Conservation (phyloP, 2,113 vertebrate genomes). For the Suricata suricatta region DNA sequence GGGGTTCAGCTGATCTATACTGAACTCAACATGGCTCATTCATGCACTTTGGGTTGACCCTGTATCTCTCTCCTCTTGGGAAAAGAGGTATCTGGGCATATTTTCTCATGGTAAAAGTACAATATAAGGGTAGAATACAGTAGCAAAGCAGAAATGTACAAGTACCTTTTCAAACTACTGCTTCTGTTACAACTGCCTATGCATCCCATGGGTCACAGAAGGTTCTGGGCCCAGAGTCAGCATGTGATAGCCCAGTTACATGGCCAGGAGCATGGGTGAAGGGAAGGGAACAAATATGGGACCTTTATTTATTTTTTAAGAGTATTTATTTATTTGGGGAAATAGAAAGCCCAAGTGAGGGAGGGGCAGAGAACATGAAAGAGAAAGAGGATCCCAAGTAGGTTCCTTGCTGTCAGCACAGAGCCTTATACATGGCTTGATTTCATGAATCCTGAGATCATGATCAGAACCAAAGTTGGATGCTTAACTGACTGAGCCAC, state of each 20-base stretch:
- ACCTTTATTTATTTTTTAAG: not conserved
- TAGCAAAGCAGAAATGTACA: not conserved
- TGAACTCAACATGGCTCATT: not conserved
- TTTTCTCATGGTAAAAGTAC: not conserved
- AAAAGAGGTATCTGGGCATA: not conserved
- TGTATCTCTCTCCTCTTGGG: not conserved
- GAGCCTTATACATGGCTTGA: no score
- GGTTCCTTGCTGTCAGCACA: no score
- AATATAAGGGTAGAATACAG: not conserved
- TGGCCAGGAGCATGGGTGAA: not conserved
- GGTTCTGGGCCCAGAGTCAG: not conserved
- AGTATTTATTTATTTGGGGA: no score
- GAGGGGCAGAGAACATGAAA: no score
- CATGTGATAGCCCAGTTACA: not conserved
- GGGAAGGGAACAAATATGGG: not conserved
- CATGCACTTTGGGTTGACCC: not conserved
- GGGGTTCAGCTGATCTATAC: not conserved
- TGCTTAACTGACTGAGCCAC: no score
- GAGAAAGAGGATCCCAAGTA: no score
- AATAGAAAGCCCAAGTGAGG: no score
- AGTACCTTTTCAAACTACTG: not conserved
- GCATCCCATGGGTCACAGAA: not conserved
- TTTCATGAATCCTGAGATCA: no score
- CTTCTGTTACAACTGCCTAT: not conserved
- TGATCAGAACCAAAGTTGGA: no score